Evolutionary conservation across 2,797 vertebrate genomes (phyloP).

Genomic region (Mus caroli): DNA sequence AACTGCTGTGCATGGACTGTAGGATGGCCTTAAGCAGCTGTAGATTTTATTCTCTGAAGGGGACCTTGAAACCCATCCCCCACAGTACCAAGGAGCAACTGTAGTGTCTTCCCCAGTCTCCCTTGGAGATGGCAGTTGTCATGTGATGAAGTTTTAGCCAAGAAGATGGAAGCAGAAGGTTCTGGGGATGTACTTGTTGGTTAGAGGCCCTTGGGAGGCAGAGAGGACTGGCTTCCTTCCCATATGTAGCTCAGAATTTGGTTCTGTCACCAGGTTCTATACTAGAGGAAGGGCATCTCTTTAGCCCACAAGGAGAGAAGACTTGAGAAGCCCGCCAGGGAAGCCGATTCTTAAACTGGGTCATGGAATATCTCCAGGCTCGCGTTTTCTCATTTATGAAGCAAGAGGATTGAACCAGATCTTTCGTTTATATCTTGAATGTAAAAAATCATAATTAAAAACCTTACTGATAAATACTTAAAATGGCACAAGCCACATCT

Average conservation of each 20-base stretch:
- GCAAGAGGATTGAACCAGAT: conserved; percentile 62
- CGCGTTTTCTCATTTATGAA: conserved; percentile 70
- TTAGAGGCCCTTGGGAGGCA: conserved; percentile 2
- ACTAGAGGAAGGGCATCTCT: not conserved
- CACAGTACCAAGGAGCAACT: not conserved
- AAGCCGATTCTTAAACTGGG: conserved; percentile 56
- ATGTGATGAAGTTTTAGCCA: not conserved
- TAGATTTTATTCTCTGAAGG: not conserved
- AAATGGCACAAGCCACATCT: conserved; percentile 38
- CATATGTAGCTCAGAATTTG: not conserved
- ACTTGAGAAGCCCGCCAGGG: not conserved
- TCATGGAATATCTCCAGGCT: conserved; percentile 45
- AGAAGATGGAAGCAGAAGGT: conserved; percentile 5
- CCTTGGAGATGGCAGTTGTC: not conserved
- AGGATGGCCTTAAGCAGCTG: not conserved
- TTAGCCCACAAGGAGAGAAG: conserved; percentile 1
- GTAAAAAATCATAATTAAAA: conserved; percentile 32
- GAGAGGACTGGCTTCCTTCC: not conserved
- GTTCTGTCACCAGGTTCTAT: not conserved
- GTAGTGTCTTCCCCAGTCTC: not conserved
- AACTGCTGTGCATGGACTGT: not conserved
- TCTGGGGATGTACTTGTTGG: not conserved
- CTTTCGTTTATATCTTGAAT: conserved; percentile 47
- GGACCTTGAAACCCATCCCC: not conserved
- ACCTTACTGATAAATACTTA: conserved; percentile 36